A percentile compares a stretch with the other conserved stretches of the same genome.
These are phyloP conservation scores for Sphaerophoria taeniata DNA, from an alignment of 2,888 invertebrate species.

Conservation along the genomic window DNA sequence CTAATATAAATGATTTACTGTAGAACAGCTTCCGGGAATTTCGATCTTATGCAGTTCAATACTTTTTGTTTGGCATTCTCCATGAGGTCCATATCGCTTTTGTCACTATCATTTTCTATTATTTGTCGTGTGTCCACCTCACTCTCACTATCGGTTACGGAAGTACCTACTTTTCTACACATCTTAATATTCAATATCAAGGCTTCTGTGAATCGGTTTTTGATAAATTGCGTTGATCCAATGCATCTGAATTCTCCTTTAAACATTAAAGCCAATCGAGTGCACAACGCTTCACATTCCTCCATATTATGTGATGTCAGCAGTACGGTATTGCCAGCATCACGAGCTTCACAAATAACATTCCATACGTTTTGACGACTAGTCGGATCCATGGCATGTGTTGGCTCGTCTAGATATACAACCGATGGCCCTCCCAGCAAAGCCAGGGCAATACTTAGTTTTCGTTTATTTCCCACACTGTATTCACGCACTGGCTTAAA, in stretches of 20 bases:
- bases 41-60: constrained; percentile 77
- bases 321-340: constrained; percentile 89
- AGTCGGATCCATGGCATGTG: constrained; percentile 84
- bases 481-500: constrained; percentile 86
- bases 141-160: no score
- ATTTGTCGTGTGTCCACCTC: no score
- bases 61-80: constrained; percentile 76
- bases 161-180: neutral
- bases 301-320: constrained; percentile 95
- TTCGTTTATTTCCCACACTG: constrained; percentile 90
- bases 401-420: constrained; percentile 88
- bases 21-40: constrained; percentile 78
- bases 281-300: constrained; percentile 93
- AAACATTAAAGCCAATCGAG: constrained; percentile 92
- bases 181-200: constrained; percentile 83
- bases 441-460: constrained; percentile 88
- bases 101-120: no score
- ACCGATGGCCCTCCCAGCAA: constrained; percentile 88
- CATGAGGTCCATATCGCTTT: constrained; percentile 8
- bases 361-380: constrained; percentile 91
- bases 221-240: constrained; percentile 90
- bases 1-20: constrained; percentile 76
- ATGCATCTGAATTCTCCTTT: constrained; percentile 89
- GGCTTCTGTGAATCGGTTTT: constrained; percentile 87
- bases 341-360: constrained; percentile 87